Base-by-base conservation (phyloP, 2,888 invertebrate genomes). In the Apodemia mormo region DNA sequence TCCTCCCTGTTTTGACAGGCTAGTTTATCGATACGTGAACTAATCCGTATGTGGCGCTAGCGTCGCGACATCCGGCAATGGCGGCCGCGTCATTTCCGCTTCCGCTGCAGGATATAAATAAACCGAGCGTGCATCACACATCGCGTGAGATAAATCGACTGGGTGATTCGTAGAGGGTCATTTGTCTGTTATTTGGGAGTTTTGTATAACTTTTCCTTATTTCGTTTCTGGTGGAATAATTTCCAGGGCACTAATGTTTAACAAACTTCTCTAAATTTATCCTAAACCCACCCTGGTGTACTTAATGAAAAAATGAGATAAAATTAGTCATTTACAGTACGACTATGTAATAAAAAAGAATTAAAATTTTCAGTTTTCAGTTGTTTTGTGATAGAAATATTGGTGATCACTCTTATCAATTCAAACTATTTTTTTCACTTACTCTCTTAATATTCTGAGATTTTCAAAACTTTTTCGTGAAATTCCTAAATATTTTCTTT, bases 81-180 rank as follows among this genome's bases (percentile, higher is more conserved):
- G 79, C 76, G 80, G 84, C 85, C 83, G 85, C 85, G 87, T 85
- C 88, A 86, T 87, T 86, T 78, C 77, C 80, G 72, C 72, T 76
- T 77, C 77, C 76, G 78, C 77, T 80, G 83, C 58, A 61, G 58
- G 84, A 83, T 82, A 80, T 78, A 82, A 81, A 81, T 81, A 83
- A 86, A 85, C 86, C 81, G 86, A 84, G 85, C 88, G 85, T 85
- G 83, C 78, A 79, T 85, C 89, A 85, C 88, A 86, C 88, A 83
- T 88, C 83, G 88, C 86, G 86, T 83, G 85, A 78, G 85, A 83
- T 85, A 86, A 90, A 91, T 90, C 87, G 89, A 78, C 79, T 79
- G 87, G 79, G 80, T 90, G 87, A 90, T 89, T 80, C 82, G 76
- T 77, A 73, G 73, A 76, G 85, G 58, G 85, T 84, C 86, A 85